Conservation (phyloP, 2,113 vertebrate genomes). For the Leptosomus discolor region DNA sequence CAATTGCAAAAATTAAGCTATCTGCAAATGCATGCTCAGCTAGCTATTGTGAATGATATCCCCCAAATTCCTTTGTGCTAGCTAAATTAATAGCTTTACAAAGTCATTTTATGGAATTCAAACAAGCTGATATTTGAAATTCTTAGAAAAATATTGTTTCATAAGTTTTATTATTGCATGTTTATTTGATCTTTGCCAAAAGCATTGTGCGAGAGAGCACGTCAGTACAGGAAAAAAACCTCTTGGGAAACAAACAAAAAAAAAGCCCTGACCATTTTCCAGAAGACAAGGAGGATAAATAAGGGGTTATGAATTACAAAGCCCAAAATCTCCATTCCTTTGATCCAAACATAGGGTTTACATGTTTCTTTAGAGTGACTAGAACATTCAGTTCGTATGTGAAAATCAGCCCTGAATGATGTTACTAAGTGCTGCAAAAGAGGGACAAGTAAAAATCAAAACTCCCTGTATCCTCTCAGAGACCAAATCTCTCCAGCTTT, state of each 20-base stretch:
- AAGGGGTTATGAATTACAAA: background rate
- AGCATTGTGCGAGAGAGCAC: background rate
- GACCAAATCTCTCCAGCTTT: background rate
- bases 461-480: background rate
- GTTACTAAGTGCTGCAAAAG: background rate
- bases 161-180: background rate
- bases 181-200: background rate
- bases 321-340: background rate
- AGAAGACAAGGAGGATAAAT: background rate
- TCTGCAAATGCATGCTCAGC: background rate
- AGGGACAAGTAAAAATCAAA: background rate
- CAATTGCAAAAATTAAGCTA: background rate
- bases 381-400: background rate
- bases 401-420: background rate
- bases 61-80: background rate
- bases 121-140: background rate
- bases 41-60: background rate
- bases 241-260: background rate
- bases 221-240: background rate
- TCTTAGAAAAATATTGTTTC: background rate
- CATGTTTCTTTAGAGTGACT: background rate
- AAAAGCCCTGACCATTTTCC: background rate
- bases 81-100: background rate
- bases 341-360: background rate
- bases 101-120: background rate